phyloP scores from a whole-genome alignment of 2,888 invertebrate genomes.

The Hymenopus coronatus region DNA sequence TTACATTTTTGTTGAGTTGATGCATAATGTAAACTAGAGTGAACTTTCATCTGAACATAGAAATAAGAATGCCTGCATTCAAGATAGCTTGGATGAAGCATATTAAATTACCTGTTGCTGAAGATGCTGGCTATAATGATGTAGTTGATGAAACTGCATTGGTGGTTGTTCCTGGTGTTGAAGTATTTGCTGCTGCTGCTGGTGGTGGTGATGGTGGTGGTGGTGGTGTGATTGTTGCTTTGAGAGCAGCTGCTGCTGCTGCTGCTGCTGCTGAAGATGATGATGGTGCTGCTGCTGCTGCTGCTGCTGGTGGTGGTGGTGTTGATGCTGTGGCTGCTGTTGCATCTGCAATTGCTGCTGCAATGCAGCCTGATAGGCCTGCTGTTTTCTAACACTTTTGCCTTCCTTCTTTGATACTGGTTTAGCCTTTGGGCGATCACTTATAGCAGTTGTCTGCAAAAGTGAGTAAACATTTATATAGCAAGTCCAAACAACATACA shows the following conservation, averaged over 20 bases:
- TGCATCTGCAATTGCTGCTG: slow-evolving; percentile 50
- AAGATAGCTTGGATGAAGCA: no score
- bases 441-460: slow-evolving; percentile 68
- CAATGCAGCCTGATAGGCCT: slow-evolving; percentile 35
- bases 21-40: no score
- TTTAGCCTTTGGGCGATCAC: slow-evolving; percentile 81
- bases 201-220: slow-evolving; percentile 44
- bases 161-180: slow-evolving; percentile 47
- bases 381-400: slow-evolving; percentile 64
- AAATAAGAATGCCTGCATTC: no score
- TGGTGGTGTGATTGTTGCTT: slow-evolving; percentile 47
- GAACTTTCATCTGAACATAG: no score
- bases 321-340: slow-evolving; percentile 42
- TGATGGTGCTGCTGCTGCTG: slow-evolving; percentile 40
- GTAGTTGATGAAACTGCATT: slow-evolving; percentile 44
- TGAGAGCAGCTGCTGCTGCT: slow-evolving; percentile 47
- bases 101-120: slow-evolving; percentile 29
- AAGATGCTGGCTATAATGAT: slow-evolving; percentile 40
- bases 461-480: neutral
- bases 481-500: no score
- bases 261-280: slow-evolving; percentile 49
- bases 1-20: no score
- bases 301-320: neutral
- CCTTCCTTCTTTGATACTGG: slow-evolving; percentile 77
- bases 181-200: slow-evolving; percentile 46